Conservation (phyloP, 2,888 invertebrate genomes). For the Allygus modestus region DNA sequence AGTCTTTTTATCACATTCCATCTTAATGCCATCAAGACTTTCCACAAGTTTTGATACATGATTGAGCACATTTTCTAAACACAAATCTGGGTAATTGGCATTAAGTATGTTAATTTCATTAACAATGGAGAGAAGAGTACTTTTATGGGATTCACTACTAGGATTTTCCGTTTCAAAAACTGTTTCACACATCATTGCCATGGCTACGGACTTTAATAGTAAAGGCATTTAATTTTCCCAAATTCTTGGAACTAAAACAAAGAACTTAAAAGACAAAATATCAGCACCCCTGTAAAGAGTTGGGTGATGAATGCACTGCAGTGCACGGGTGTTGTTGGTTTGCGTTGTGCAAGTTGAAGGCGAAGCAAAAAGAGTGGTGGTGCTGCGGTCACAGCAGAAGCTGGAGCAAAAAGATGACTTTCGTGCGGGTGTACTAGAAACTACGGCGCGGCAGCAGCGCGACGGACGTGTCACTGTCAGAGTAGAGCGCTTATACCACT, state of each 20-base stretch:
- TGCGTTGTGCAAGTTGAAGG: neutral
- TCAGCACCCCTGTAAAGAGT: neutral
- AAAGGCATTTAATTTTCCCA: no score
- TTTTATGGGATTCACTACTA: neutral
- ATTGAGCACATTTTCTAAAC: neutral
- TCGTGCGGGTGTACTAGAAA: neutral
- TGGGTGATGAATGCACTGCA: neutral
- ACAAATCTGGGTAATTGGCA: slow-evolving; percentile 14
- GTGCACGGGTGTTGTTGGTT: neutral
- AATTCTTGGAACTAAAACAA: no score
- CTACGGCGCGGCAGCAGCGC: neutral
- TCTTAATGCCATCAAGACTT: neutral
- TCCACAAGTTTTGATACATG: slow-evolving; percentile 37
- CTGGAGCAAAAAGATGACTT: neutral
- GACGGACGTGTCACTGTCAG: neutral
- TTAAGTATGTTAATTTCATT: slow-evolving; percentile 34
- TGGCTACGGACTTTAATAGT: no score
- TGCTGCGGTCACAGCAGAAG: neutral
- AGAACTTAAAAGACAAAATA: no score
- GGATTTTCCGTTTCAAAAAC: slow-evolving; percentile 7
- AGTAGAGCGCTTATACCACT: neutral
- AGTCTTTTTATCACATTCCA: neutral
- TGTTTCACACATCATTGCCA: slow-evolving; percentile 18
- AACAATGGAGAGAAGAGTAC: neutral
- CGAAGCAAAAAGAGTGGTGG: neutral